These are phyloP conservation scores for Hypena proboscidalis DNA, from an alignment of 2,888 invertebrate genomes.

Conservation along the genomic window DNA sequence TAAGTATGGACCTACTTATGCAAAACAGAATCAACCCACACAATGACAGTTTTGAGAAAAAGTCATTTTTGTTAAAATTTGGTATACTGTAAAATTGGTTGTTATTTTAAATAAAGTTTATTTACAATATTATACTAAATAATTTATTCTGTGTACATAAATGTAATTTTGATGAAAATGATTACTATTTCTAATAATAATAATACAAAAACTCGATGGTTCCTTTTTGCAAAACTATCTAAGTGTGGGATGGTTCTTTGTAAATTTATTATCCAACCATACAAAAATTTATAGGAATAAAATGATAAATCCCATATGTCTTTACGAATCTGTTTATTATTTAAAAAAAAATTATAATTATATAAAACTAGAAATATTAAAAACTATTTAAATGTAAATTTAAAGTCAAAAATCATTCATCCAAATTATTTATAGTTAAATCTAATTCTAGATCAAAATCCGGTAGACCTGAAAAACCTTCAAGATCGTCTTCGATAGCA, in stretches of 20 bases:
- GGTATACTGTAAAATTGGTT: slow-evolving; percentile 12
- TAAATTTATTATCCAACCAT: too few species aligned
- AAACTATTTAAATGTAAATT: too few species aligned
- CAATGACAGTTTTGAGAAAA: too few species aligned
- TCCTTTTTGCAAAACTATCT: slow-evolving; percentile 19
- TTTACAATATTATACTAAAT: slow-evolving; percentile 16
- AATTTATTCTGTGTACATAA: slow-evolving; percentile 11
- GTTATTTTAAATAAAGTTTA: slow-evolving; percentile 17
- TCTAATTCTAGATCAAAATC: slow-evolving; percentile 11
- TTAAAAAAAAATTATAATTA: slow-evolving; percentile 10
- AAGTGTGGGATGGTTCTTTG: slow-evolving; percentile 12
- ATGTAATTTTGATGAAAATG: slow-evolving; percentile 16
- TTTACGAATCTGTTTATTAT: neutral
- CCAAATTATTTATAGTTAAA: neutral
- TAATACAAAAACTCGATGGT: slow-evolving; percentile 13
- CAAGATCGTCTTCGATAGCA: slow-evolving; percentile 18
- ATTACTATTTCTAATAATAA: too few species aligned
- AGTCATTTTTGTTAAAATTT: too few species aligned
- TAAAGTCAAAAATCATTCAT: too few species aligned
- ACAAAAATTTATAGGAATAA: slow-evolving; percentile 8
- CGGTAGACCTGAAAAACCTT: slow-evolving; percentile 20
- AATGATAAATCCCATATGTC: slow-evolving; percentile 7
- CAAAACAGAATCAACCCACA: too few species aligned
- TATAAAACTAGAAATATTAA: too few species aligned
- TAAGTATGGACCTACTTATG: too few species aligned